Evolutionary conservation across 1,140 invertebrate species (phyloP).

Genomic region (Batillaria attramentaria): DNA sequence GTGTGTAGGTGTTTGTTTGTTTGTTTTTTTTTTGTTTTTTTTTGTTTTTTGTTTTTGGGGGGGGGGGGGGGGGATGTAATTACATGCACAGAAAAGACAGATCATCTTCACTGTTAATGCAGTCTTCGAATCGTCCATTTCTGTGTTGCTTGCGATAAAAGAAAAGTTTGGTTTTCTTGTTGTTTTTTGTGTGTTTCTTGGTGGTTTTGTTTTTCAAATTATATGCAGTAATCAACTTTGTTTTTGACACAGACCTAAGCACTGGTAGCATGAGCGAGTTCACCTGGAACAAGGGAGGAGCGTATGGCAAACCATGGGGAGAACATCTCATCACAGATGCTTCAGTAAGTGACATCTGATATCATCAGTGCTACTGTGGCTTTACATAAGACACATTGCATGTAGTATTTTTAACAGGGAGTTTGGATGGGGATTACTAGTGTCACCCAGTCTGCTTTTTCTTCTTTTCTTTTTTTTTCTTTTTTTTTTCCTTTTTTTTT

Average conservation of each 20-base stretch:
- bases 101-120: too few species aligned
- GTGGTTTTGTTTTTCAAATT: neutral
- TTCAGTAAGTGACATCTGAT: conserved; percentile 75
- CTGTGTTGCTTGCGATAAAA: neutral
- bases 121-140: neutral
- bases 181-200: too few species aligned
- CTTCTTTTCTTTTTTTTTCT: too few species aligned
- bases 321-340: conserved; percentile 86
- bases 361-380: neutral
- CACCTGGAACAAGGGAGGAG: conserved; percentile 84
- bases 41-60: too few species aligned
- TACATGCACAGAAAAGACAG: too few species aligned
- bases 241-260: conserved; percentile 75
- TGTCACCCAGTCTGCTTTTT: neutral
- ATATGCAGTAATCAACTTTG: too few species aligned
- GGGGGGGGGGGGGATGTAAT: too few species aligned
- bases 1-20: too few species aligned
- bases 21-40: too few species aligned
- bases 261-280: conserved; percentile 86
- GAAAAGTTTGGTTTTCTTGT: neutral
- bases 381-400: neutral
- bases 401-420: neutral
- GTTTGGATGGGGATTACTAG: neutral
- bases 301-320: conserved; percentile 83
- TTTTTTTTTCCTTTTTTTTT: neutral